Conservation (phyloP, 2,113 vertebrate species). For the Anas platyrhynchos region DNA sequence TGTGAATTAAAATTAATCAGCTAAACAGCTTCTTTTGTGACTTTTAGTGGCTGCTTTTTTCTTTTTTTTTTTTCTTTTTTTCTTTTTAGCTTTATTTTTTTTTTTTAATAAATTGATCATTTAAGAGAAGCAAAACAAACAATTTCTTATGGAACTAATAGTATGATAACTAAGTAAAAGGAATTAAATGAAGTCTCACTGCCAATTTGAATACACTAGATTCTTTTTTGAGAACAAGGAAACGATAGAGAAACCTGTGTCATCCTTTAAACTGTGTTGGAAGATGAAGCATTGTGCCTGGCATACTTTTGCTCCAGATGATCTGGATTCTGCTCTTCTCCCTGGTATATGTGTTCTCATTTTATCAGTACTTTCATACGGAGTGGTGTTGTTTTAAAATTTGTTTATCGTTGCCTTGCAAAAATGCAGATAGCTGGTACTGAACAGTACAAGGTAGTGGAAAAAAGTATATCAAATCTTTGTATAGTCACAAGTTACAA, state of each 20-base stretch:
- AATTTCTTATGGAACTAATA: neutral
- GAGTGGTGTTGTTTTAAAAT: neutral
- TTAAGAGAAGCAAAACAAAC: neutral
- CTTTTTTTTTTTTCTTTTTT: too few relatives aligned
- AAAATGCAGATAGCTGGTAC: neutral
- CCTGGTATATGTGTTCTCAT: neutral
- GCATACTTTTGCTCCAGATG: neutral
- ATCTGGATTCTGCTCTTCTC: neutral
- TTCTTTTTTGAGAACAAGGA: fast-evolving
- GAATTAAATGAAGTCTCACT: neutral
- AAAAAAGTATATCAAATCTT: neutral
- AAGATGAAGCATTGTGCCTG: neutral
- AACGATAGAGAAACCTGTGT: neutral
- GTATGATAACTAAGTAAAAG: neutral
- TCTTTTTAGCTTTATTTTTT: neutral
- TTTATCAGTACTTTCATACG: neutral
- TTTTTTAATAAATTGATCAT: neutral
- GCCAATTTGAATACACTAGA: neutral
- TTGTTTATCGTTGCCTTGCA: neutral
- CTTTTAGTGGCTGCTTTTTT: neutral
- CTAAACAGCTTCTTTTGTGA: neutral
- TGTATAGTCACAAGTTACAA: neutral
- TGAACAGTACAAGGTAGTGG: neutral
- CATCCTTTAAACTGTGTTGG: neutral
- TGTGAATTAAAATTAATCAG: neutral